phyloP scores from a whole-genome alignment of 2,113 vertebrate species.

The Microcebus ravelobensis region DNA sequence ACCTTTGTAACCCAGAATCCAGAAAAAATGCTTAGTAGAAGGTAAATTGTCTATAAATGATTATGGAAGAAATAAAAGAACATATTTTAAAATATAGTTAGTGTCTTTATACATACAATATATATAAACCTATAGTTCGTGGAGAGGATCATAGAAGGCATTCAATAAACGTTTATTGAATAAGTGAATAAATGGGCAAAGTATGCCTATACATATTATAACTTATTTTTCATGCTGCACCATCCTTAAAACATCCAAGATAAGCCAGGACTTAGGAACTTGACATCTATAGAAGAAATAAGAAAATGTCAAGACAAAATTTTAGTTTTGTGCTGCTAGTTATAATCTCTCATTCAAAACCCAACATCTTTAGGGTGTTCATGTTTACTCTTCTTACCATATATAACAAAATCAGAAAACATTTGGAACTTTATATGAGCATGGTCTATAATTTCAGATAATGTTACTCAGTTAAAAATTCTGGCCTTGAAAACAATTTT shows the following conservation, averaged over 20 bases:
- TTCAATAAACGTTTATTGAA: neutral
- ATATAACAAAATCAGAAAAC: constrained; percentile 28
- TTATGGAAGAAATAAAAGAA: neutral
- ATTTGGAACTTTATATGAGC: constrained; percentile 1
- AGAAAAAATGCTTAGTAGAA: neutral
- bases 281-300: neutral
- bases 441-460: constrained; percentile 55
- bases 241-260: neutral
- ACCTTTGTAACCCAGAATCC: neutral
- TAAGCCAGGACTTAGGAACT: neutral
- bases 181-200: neutral
- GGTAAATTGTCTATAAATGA: neutral
- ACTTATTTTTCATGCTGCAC: neutral
- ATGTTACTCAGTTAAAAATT: constrained; percentile 44
- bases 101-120: neutral
- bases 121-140: neutral
- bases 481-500: constrained; percentile 43
- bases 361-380: constrained; percentile 8
- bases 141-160: neutral
- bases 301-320: neutral
- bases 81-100: neutral
- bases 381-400: neutral
- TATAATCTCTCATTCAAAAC: neutral
- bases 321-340: neutral
- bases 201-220: neutral